Base-by-base conservation (phyloP, 92 coral and sea anemone genomes). In the Siderastrea radians region DNA sequence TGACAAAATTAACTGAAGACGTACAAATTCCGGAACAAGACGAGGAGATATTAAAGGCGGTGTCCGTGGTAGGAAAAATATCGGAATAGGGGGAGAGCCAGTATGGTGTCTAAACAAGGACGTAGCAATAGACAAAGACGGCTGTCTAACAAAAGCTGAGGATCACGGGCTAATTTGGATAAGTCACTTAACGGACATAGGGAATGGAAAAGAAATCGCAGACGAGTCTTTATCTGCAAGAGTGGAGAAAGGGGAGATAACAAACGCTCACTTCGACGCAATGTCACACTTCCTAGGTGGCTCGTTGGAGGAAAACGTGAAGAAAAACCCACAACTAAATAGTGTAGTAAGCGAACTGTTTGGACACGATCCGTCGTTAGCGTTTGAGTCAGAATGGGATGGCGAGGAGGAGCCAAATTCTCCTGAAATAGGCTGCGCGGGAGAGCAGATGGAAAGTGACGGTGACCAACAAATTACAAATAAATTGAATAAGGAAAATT, bases 111-210 rank as follows among this genome's bases (percentile, higher is more conserved):
- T 88, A 12, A 75, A 81, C 52, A 8, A 68, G 1, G 8, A 81
- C 3, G 52, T 83, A 15, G 63, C 77, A 7, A 74, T 81, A 14
- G 77, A 64, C 74, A 6, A 14, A 16, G 58, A 62, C 43, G 93
- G 77, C 50, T 45, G 44, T 13, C 45, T 58, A 12, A 68, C 72
- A 52, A 59, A 74, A 1, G 8, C 74, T 0, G 49, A 60, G 7
- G 72, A 60, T n/a, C 51, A 69, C 51, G 93, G 93, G 1, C 62
- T 89, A 13, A 58, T 63, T 1, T 89, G 92, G 92, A 67, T 75
- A 1, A 84, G 92, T 55, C 69, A 89, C 58, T 78, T 90, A 1
- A 78, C 73, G 10, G 85, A 84, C 3, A 3, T 14, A 5, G 93
- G 81, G 4, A 84, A 84, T 53, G 76, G 89, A 11, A 60, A 64